These are phyloP conservation scores for Drosophila subquinaria DNA, from an alignment of 2,888 invertebrate genomes.

Conservation along the genomic window DNA sequence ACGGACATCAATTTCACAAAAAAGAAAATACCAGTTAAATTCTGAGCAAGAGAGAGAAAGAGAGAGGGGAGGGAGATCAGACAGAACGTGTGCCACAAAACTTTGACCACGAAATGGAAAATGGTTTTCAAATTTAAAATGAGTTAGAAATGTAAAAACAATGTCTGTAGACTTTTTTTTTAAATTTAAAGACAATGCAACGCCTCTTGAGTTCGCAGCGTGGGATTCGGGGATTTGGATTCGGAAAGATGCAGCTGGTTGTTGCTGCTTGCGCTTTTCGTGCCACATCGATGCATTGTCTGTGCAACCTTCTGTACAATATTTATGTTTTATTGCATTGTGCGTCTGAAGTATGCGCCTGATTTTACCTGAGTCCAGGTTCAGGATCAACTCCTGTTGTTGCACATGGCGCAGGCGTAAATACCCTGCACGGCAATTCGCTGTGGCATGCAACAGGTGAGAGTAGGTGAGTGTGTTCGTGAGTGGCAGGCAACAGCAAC, in stretches of 20 bases:
- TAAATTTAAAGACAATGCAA: constrained; percentile 59
- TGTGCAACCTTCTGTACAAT: constrained; percentile 27
- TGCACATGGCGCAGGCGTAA: constrained; percentile 62
- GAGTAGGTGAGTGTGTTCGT: constrained; percentile 26
- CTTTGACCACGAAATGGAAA: constrained; percentile 49
- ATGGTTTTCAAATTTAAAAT: constrained; percentile 71
- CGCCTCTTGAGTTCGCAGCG: constrained; percentile 71
- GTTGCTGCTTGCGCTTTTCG: constrained; percentile 48
- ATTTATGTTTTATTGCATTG: constrained; percentile 62
- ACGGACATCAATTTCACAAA: constrained; percentile 62
- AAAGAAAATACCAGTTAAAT: constrained; percentile 35
- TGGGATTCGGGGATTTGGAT: constrained; percentile 47
- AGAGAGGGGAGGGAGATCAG: constrained; percentile 5
- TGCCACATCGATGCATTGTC: constrained; percentile 54
- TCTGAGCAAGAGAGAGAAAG: neutral
- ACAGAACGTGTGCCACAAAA: constrained; percentile 19
- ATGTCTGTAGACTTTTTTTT: constrained; percentile 31
- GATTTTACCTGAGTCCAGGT: constrained; percentile 56
- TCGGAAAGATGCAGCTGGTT: constrained; percentile 39
- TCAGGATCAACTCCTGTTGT: constrained; percentile 32
- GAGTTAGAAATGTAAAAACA: constrained; percentile 28
- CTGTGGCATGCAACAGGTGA: constrained; percentile 72
- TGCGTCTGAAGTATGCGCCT: constrained; percentile 55
- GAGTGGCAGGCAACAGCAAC: constrained; percentile 12
- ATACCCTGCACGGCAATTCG: constrained; percentile 47